These are phyloP conservation scores for Himalopsyche tibetana DNA, from an alignment of 2,888 invertebrate genomes.

Conservation along the genomic window DNA sequence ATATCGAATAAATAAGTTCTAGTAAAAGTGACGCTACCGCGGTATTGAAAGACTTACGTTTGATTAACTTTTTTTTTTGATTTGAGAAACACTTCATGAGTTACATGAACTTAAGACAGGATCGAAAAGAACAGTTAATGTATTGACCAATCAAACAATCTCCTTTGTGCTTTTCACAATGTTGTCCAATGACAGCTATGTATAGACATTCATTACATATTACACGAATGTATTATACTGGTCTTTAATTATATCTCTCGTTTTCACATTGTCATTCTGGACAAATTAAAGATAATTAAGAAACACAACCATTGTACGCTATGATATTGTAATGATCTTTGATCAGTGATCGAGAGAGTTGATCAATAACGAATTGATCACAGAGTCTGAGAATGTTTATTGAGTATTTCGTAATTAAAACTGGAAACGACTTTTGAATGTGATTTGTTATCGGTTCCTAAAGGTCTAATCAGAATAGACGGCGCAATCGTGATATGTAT, in stretches of 20 bases:
- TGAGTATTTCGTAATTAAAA: too few species aligned
- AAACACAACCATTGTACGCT: not conserved
- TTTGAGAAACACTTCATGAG: not conserved
- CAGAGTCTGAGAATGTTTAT: too few species aligned
- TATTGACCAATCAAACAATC: slow-evolving; percentile 15
- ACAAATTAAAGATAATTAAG: slow-evolving; percentile 13
- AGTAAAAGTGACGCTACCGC: too few species aligned
- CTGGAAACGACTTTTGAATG: too few species aligned
- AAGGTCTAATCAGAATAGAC: too few species aligned
- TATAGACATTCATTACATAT: not conserved
- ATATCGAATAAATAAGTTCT: too few species aligned
- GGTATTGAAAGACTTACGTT: too few species aligned
- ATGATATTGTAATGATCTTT: not conserved
- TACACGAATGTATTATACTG: not conserved
- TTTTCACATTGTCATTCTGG: slow-evolving; percentile 11
- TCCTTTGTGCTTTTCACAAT: slow-evolving; percentile 7
- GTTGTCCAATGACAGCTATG: not conserved
- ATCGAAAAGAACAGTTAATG: not conserved
- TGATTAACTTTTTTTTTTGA: too few species aligned
- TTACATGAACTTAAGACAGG: not conserved
- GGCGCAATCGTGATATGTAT: too few species aligned
- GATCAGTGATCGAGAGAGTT: not conserved
- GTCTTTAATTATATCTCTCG: too few species aligned
- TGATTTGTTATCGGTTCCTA: too few species aligned
- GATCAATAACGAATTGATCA: not conserved